Evolutionary conservation across 2,888 invertebrate genomes (phyloP), one percentile per base, ranked within the genome.

Genomic region (Ethmia dodecea): DNA sequence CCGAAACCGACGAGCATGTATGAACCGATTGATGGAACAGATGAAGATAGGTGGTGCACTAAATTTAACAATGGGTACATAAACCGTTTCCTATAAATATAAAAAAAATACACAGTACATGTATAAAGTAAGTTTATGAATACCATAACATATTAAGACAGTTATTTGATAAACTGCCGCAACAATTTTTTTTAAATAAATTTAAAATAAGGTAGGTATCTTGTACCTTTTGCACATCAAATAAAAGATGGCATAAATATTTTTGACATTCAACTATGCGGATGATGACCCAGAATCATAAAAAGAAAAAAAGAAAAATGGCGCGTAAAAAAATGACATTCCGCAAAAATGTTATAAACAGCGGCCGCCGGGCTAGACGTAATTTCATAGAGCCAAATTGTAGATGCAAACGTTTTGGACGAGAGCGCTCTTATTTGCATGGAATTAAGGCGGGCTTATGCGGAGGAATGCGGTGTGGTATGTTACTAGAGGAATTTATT

Each of bases 341-440:
- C 12, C 18, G 33, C 16, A 31, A 31, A 31, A 24, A 10, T 11
- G 13, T 11, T 16, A 11, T n/a, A 16, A 20, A 8, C 13, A 8
- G 15, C 26, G 12, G 33, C 16, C 13, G 11, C 13, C n/a, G 28
- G 11, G 31, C 33, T 33, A n/a, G 16, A 31, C 30, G 31, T 43
- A 40, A 43, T 38, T 43, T 43, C 35, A 36, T 38, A 35, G 27
- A 27, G 30, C 31, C 12, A 29, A 35, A 33, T 41, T 38, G 30
- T 33, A 22, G 22, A 29, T 33, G 38, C 33, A 31, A 37, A 32
- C 32, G 24, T 18, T 26, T 20, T 25, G 9, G 20, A 28, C 29
- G 28, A 25, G 32, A 31, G 24, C 24, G 34, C 43, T 38, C 35
- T 41, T 44, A 44, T 44, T 44, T 44, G 44, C 44, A 44, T 41